Evolutionary conservation across 1,140 invertebrate species (phyloP).

Genomic region (Spodoptera frugiperda): DNA sequence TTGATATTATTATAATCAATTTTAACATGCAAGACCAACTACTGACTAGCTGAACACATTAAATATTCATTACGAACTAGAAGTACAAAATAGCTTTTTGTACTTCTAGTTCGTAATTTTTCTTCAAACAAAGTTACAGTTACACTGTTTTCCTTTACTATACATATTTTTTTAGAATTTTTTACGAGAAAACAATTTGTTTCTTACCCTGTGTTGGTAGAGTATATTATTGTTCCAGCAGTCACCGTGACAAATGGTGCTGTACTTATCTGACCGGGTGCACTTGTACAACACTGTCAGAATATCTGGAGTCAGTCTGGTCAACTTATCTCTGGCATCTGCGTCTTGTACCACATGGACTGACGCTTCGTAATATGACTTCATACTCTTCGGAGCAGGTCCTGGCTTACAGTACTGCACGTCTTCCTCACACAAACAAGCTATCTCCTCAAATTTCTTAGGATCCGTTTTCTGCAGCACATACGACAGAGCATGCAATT

Average conservation of each 20-base stretch:
- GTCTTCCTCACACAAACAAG: conserved; percentile 59
- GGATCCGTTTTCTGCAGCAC: conserved; percentile 63
- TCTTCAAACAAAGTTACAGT: too few relatives aligned
- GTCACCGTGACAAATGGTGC: conserved; percentile 73
- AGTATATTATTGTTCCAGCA: conserved; percentile 76
- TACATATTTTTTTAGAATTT: too few relatives aligned
- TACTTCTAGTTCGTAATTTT: too few relatives aligned
- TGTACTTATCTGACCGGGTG: conserved; percentile 59
- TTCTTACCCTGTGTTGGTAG: conserved; percentile 68
- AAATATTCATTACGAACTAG: too few relatives aligned
- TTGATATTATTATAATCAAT: too few relatives aligned
- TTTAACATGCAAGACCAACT: too few relatives aligned
- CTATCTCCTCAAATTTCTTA: conserved; percentile 63
- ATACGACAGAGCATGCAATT: conserved; percentile 78
- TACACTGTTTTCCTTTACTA: too few relatives aligned
- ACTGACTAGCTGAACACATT: too few relatives aligned
- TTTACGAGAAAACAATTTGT: conserved; percentile 21
- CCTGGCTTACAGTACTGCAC: conserved; percentile 66
- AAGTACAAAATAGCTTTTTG: too few relatives aligned
- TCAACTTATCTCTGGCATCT: conserved; percentile 59
- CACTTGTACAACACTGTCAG: conserved; percentile 64
- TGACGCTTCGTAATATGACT: conserved; percentile 68
- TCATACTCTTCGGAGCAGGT: conserved; percentile 61
- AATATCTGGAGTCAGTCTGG: conserved; percentile 57
- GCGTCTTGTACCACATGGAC: conserved; percentile 63